Evolutionary conservation across 2,888 invertebrate species (phyloP), one percentile per base, ranked within the genome.

Genomic region (Zygogramma bicolorata): DNA sequence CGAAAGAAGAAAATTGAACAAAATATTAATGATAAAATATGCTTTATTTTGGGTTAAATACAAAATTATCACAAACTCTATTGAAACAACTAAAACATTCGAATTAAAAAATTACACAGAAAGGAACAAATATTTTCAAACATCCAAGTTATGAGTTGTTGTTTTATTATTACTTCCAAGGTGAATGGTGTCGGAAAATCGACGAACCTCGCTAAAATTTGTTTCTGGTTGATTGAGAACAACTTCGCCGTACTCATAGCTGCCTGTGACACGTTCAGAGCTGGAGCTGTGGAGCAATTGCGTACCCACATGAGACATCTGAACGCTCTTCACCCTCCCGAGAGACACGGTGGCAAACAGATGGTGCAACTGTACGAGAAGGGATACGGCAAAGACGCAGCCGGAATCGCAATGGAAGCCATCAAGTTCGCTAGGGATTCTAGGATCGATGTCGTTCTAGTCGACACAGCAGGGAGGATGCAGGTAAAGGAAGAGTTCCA

Each of bases 381-480:
- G 88, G 82, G 74, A 40, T 99, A 99, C 81, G 96, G 95, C n/a
- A 99, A 99, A 87, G 99, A 99, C 89, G 97, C 99, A 0, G 99
- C 99, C 8, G 98, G 97, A 15, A 97, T 99, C 80, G 99, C 99
- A 0, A 94, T 96, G 93, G 98, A 98, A 86, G 99, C 99, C 0
- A 97, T 99, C 77, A 93, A 93, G 68, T 94, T 90, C 87, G 98
- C 98, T 0, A 90, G 91, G 65, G 97, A 97, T 82, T 89, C 91
- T 0, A 90, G 89, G 67, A 90, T 95, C 68, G 98, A 99, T 88
- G 92, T 99, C 8, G 99, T 99, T 0, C 89, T 99, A n/a, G 92
- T 99, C 18, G 99, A 99, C 87, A 99, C 99, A 0, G 99, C 99
- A 40, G 99, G 99, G n/a, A 91, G 99, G 73, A 99, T 99, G 99